Base-by-base conservation (phyloP, 1,140 invertebrate species). In the Battus philenor region DNA sequence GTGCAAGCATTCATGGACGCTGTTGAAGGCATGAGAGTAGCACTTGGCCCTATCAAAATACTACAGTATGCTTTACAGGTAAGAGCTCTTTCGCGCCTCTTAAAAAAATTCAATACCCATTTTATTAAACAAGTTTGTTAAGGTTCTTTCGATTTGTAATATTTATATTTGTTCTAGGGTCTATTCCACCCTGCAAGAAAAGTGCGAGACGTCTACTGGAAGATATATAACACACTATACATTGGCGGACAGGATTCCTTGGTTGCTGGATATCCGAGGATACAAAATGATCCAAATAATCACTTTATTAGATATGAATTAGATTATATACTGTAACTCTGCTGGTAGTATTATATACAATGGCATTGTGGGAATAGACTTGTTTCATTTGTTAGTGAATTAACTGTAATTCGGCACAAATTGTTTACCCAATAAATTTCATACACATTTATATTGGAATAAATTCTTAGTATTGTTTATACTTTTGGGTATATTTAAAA, bases 1-100 rank as follows among this genome's bases (percentile, higher is more conserved):
- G 98, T 99, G 4, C 98, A 99, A 87, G 97, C 98, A 3, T 99
- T 99, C 81, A 99, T 99, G 96, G 98, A 98, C 66, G 93, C 97
- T 4, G 95, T 99, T 3, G 98, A 99, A 85, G 98, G 97, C 5
- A 91, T 99, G 73, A 86, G 98, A 27, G 97, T 99, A 2, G 96
- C 97, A 0, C 86, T 99, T 4, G 98, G 98, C 16, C 96, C 98
- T 4, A 93, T 98, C 32, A 98, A 98, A 87, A 95, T 99, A 58
- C 85, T 99, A 27, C 97, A 98, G 70, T 99, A 99, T 77, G 92
- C 95, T 6, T 83, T 98, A 59, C 97, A 98, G 89, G 95, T 96
- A 88, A 24, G 4, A n/a, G n/a, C n/a, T n/a, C n/a, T n/a, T n/a
- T n/a, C n/a, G n/a, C n/a, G n/a, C n/a, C n/a, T n/a, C n/a, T n/a